A percentile compares a stretch with the other conserved stretches of the same genome.
These are phyloP conservation scores for Bos taurus DNA, from an alignment of 2,113 vertebrate genomes.

Conservation along the genomic window ARS-UCD2.0 NC_037343.1:77706001-77706500, in stretches of 20 bases:
- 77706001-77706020: background rate
- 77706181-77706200: background rate
- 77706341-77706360: background rate
- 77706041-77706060: background rate
- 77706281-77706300: background rate
- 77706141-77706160: background rate
- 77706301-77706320: background rate
- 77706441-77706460: background rate
- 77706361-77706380: background rate
- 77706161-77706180: background rate
- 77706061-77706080: background rate
- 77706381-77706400: background rate
- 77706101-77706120: background rate
- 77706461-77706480: background rate
- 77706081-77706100: background rate
- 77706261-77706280: background rate
- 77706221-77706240: background rate
- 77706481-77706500: accelerated
- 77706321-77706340: background rate
- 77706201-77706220: background rate
- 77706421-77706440: background rate
- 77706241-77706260: background rate
- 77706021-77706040: background rate
- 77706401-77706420: background rate
- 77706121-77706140: background rate